Conservation (phyloP, 2,888 invertebrate genomes). For the Cephonodes hylas region DNA sequence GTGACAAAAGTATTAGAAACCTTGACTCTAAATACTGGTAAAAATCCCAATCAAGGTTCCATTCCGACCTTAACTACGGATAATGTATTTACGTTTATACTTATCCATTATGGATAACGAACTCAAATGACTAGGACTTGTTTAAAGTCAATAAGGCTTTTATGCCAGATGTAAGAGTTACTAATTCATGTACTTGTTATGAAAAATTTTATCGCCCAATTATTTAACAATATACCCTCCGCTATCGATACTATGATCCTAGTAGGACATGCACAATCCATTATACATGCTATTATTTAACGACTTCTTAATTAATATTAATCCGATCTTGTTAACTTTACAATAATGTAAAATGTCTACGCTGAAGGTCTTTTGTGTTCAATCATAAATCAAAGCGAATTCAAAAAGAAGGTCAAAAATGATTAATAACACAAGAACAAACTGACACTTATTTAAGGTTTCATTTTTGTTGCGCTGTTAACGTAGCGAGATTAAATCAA, state of each 20-base stretch:
- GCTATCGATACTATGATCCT: no score
- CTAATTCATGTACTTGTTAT: no score
- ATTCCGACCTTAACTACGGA: no score
- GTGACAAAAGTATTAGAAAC: not conserved
- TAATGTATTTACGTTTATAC: no score
- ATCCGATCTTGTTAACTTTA: not conserved
- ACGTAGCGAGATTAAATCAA: not conserved
- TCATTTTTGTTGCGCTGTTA: not conserved
- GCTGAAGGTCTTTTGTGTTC: not conserved
- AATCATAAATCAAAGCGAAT: conserved; percentile 9
- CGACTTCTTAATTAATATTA: not conserved
- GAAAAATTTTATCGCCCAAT: no score
- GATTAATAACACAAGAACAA: not conserved
- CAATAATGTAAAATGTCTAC: not conserved
- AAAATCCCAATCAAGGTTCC: not conserved
- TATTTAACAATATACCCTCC: no score
- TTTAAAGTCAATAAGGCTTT: no score
- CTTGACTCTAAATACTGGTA: not conserved
- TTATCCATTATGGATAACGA: no score
- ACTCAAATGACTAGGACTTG: no score
- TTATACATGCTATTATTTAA: not conserved
- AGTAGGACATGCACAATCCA: no score
- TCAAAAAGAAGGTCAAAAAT: conserved; percentile 8
- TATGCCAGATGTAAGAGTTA: no score
- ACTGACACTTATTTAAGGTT: conserved; percentile 7